Evolutionary conservation across 2,888 invertebrate species (phyloP).

Genomic region (Agrotis ipsilon): DNA sequence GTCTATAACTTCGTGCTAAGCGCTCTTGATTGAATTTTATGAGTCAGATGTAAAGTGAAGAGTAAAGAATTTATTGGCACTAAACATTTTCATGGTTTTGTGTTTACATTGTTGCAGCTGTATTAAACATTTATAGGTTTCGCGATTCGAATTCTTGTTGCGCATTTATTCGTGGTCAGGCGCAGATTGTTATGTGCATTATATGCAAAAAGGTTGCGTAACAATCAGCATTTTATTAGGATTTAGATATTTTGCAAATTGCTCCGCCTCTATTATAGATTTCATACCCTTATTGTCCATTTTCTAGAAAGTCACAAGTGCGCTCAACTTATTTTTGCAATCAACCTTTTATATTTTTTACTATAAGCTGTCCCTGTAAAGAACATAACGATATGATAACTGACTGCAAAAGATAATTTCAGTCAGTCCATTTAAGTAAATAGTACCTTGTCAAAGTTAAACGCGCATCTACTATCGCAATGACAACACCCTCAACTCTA

Average conservation of each 20-base stretch:
- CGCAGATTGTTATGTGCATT: background rate
- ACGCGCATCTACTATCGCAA: constrained; percentile 34
- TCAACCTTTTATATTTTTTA: too few relatives aligned
- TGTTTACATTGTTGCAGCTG: constrained; percentile 47
- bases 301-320: too few relatives aligned
- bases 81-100: constrained; percentile 51
- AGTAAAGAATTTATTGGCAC: constrained; percentile 36
- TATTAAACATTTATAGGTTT: constrained; percentile 43
- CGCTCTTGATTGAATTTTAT: constrained; percentile 45
- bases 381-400: too few relatives aligned
- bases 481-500: constrained; percentile 48
- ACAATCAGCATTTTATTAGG: constrained; percentile 2
- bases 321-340: too few relatives aligned
- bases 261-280: too few relatives aligned
- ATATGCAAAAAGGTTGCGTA: constrained; percentile 36
- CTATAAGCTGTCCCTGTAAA: too few relatives aligned
- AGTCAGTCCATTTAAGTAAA: background rate
- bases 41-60: constrained; percentile 23
- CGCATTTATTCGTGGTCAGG: background rate
- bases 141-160: constrained; percentile 24
- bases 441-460: constrained; percentile 16
- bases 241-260: background rate
- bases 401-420: too few relatives aligned
- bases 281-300: too few relatives aligned
- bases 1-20: constrained; percentile 16